Evolutionary conservation across 2,888 invertebrate species (phyloP).

Genomic region (Stenichneumon culpator): DNA sequence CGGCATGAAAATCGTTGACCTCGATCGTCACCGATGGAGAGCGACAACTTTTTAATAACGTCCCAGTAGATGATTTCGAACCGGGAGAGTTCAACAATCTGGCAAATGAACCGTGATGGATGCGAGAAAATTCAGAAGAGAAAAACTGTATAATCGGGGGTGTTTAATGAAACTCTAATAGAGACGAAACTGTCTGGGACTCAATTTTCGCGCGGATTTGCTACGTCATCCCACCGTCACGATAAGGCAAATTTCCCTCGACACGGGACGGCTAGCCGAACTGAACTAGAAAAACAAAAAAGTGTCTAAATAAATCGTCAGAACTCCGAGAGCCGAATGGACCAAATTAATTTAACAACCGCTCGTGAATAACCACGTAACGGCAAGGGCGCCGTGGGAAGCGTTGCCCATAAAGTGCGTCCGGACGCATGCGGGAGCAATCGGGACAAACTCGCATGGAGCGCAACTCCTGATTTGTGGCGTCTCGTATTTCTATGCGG

Average conservation of each 20-base stretch:
- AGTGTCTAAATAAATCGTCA: background rate
- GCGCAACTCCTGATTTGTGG: constrained; percentile 19
- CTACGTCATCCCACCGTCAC: background rate
- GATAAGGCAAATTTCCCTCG: constrained; percentile 14
- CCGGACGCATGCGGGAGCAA: constrained; percentile 32
- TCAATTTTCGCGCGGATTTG: background rate
- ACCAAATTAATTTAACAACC: constrained; percentile 52
- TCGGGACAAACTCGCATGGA: constrained; percentile 30
- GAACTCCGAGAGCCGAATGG: background rate
- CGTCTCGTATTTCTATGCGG: constrained; percentile 28
- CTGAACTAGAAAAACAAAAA: background rate
- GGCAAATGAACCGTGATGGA: constrained; percentile 53
- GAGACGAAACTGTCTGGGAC: background rate
- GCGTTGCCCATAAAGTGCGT: constrained; percentile 39
- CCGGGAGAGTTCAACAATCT: constrained; percentile 13
- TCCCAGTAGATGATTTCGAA: constrained; percentile 46
- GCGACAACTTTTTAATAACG: constrained; percentile 60
- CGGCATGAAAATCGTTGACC: constrained; percentile 72
- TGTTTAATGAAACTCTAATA: background rate
- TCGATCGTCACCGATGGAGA: constrained; percentile 67
- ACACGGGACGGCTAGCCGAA: background rate
- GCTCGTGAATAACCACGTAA: constrained; percentile 28
- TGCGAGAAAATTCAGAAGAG: constrained; percentile 46
- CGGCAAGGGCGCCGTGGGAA: background rate
- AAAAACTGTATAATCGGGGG: constrained; percentile 26